Percentiles rank a stretch among this genome's conserved stretches.
phyloP scores from a whole-genome alignment of 2,888 invertebrate genomes.

The Falcaria lacertinaria region DNA sequence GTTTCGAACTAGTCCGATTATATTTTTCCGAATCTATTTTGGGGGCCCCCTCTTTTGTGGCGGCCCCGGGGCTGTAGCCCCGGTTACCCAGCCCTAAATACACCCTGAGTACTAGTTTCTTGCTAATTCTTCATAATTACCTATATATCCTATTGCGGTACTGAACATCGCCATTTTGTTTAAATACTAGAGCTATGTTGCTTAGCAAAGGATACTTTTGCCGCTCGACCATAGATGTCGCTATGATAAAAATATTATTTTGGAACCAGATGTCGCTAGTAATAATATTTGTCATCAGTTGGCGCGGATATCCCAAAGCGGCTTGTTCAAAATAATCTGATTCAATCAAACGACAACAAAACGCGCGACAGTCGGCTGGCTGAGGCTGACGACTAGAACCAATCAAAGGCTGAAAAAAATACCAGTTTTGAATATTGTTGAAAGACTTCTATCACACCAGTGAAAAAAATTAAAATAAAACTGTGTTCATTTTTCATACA shows the following conservation, averaged over 20 bases:
- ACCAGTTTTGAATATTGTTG: constrained; percentile 7
- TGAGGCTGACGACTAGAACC: constrained; percentile 28
- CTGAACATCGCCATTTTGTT: neutral
- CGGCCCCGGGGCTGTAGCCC: too few species aligned
- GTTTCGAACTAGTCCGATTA: too few species aligned
- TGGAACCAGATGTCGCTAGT: constrained; percentile 37
- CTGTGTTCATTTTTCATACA: neutral
- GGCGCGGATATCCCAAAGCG: constrained; percentile 39
- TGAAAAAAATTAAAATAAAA: neutral
- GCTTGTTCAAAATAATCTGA: constrained; percentile 63
- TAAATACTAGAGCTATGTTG: constrained; percentile 6
- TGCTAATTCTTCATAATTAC: too few species aligned
- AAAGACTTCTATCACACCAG: neutral
- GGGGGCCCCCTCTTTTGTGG: too few species aligned
- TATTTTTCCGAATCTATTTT: too few species aligned
- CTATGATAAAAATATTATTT: neutral
- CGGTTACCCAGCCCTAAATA: too few species aligned
- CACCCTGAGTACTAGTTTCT: too few species aligned
- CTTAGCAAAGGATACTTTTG: constrained; percentile 7
- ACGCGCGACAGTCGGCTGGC: constrained; percentile 59
- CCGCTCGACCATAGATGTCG: constrained; percentile 31
- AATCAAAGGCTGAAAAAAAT: constrained; percentile 3
- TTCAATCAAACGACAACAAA: constrained; percentile 71
- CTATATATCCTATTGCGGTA: too few species aligned
- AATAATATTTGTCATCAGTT: constrained; percentile 16